Evolutionary conservation across 2,888 invertebrate genomes (phyloP).

Genomic region (Diabrotica balteata): DNA sequence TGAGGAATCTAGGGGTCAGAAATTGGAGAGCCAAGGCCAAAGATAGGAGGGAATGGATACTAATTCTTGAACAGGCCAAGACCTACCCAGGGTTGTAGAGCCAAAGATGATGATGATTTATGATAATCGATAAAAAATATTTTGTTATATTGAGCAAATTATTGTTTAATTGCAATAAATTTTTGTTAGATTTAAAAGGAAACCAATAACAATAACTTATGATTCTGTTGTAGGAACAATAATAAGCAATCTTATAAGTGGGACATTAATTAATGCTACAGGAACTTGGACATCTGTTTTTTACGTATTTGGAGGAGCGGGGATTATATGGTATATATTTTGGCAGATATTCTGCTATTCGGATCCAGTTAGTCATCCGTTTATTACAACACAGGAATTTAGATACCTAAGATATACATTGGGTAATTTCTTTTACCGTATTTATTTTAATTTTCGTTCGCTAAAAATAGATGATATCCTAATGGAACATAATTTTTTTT

Average conservation of each 20-base stretch:
- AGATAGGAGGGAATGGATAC: too few species aligned
- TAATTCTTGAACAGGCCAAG: too few species aligned
- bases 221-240: conserved; percentile 60
- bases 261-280: conserved; percentile 70
- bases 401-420: conserved; percentile 72
- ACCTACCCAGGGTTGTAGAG: too few species aligned
- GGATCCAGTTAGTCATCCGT: conserved; percentile 77
- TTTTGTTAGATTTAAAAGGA: neutral
- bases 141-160: neutral
- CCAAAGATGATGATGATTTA: too few species aligned
- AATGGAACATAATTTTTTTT: too few species aligned
- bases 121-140: too few species aligned
- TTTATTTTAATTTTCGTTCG: neutral
- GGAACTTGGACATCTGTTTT: conserved; percentile 80
- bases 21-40: too few species aligned
- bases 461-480: too few species aligned
- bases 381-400: conserved; percentile 72
- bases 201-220: too few species aligned
- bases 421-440: conserved; percentile 53
- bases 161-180: neutral
- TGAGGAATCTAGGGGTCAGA: too few species aligned
- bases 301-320: conserved; percentile 80
- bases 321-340: conserved; percentile 72
- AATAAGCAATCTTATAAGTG: conserved; percentile 71
- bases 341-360: conserved; percentile 61